Percentiles rank a stretch among this genome's conserved stretches.
phyloP scores from a whole-genome alignment of 2,113 vertebrate genomes.

The Patagioenas fasciata region DNA sequence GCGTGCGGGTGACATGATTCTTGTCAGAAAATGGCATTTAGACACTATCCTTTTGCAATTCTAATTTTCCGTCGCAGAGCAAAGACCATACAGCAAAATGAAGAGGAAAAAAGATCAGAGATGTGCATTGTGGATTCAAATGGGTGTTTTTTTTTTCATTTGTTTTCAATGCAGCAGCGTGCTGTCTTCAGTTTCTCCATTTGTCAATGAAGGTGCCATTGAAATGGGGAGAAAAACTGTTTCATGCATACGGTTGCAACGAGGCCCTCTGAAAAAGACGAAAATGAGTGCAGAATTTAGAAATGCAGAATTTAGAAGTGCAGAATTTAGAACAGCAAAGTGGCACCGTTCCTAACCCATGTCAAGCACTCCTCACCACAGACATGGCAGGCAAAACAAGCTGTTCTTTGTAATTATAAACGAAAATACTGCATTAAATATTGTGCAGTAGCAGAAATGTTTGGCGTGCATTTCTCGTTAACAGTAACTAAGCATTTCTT shows the following conservation, averaged over 20 bases:
- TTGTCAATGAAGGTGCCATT: neutral
- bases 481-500: neutral
- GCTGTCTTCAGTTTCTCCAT: neutral
- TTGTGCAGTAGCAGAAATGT: neutral
- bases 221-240: neutral
- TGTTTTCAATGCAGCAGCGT: neutral
- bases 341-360: neutral
- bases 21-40: neutral
- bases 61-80: neutral
- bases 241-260: neutral
- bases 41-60: neutral
- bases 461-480: neutral
- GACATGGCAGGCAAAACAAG: neutral
- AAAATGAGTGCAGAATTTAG: neutral
- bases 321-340: neutral
- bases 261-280: neutral
- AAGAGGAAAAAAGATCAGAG: neutral
- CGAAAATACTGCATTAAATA: neutral
- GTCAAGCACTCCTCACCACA: neutral
- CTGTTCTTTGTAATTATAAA: neutral
- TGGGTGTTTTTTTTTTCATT: neutral
- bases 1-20: neutral
- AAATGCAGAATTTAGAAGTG: neutral
- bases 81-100: neutral
- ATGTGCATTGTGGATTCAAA: neutral